A percentile compares a stretch with the other conserved stretches of the same genome.
Conservation (phyloP, 2,888 invertebrate genomes). For the Acronicta psi region DNA sequence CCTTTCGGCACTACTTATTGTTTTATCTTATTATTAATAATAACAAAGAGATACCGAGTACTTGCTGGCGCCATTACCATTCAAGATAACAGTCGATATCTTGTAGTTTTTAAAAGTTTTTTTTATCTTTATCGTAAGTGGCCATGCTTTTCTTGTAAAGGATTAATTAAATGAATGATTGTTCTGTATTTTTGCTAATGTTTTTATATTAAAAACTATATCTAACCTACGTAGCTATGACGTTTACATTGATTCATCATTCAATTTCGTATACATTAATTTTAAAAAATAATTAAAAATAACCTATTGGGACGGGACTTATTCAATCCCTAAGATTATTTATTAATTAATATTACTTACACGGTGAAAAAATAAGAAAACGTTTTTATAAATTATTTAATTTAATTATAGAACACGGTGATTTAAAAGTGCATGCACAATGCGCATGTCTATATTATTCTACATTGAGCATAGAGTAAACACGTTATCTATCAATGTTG, state of each 20-base stretch:
- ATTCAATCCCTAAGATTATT: too few relatives aligned
- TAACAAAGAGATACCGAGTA: conserved; percentile 39
- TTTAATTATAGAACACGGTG: neutral
- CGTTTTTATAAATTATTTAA: too few relatives aligned
- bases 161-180: neutral
- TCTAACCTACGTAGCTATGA: neutral
- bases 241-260: too few relatives aligned
- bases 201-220: neutral
- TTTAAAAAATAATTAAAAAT: too few relatives aligned
- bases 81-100: conserved; percentile 30
- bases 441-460: conserved; percentile 19
- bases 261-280: too few relatives aligned
- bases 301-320: too few relatives aligned
- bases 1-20: conserved; percentile 36
- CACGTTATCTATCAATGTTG: conserved; percentile 44
- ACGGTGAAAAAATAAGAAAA: too few relatives aligned
- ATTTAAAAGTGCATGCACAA: neutral
- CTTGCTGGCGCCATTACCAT: conserved; percentile 43
- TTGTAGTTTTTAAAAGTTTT: conserved; percentile 2
- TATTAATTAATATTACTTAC: too few relatives aligned
- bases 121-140: conserved; percentile 2
- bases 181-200: neutral
- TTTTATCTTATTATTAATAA: conserved; percentile 46
- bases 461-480: conserved; percentile 34
- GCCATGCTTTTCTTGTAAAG: conserved; percentile 1